Conservation (phyloP, 2,113 vertebrate species). For the Elachura formosa region DNA sequence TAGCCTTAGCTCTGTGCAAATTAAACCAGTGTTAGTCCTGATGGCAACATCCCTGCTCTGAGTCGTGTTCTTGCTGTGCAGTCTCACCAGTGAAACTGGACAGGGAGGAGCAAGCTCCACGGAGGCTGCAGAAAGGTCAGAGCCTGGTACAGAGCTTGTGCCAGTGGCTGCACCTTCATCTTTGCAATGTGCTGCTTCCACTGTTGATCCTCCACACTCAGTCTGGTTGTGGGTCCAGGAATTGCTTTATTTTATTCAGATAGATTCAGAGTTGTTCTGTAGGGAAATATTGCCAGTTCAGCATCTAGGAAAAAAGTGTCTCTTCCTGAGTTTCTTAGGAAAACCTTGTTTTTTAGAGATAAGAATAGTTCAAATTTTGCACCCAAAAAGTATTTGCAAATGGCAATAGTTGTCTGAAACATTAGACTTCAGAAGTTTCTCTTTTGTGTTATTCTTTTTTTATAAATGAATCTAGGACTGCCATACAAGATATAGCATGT, state of each 20-base stretch:
- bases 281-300: neutral
- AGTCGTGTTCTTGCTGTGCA: neutral
- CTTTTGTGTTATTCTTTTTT: neutral
- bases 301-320: accelerated
- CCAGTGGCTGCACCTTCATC: neutral
- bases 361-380: neutral
- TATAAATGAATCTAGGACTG: neutral
- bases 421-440: neutral
- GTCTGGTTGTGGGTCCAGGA: neutral
- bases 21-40: accelerated
- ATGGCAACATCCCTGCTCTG: neutral
- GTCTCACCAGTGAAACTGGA: neutral
- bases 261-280: neutral
- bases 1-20: neutral
- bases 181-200: neutral
- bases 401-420: neutral
- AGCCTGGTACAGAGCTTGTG: neutral
- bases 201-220: accelerated
- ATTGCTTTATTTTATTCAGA: neutral
- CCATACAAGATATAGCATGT: neutral
- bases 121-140: neutral
- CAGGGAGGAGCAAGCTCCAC: neutral
- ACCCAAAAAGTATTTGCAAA: neutral
- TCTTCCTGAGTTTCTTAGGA: neutral
- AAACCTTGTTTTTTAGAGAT: neutral